phyloP scores from a whole-genome alignment of 2,113 vertebrate species.

The Phylloscopus trochilus region DNA sequence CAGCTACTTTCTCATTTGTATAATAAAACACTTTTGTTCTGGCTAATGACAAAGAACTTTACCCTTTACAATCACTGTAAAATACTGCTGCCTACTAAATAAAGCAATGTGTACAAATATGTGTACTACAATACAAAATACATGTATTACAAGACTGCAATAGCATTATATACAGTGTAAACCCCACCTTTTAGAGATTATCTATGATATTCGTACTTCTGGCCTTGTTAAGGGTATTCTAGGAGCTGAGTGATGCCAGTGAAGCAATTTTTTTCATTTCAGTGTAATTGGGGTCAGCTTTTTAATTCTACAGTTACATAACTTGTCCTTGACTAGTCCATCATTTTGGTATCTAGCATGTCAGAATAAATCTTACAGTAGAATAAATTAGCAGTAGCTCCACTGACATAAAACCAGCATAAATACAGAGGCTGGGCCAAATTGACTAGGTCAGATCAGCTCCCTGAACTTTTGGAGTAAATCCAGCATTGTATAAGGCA shows the following conservation, averaged over 20 bases:
- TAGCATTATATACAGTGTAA: fast-evolving
- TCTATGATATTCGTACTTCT: neutral
- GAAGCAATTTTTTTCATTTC: neutral
- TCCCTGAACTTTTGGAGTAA: conserved; percentile 2
- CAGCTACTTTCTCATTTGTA: neutral
- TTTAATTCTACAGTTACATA: neutral
- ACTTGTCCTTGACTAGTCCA: neutral
- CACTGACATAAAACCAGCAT: neutral
- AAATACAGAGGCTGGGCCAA: neutral
- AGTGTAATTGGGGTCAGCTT: neutral
- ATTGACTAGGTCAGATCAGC: neutral
- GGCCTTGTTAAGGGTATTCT: neutral
- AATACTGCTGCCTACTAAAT: neutral
- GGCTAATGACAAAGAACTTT: neutral
- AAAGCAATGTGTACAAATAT: neutral
- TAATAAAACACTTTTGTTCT: neutral
- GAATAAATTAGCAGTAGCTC: neutral
- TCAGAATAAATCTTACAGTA: neutral
- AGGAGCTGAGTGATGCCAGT: neutral
- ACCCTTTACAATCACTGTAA: neutral
- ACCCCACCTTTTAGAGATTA: neutral
- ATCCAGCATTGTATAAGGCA: conserved; percentile 39
- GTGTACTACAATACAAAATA: neutral
- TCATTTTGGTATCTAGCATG: neutral
- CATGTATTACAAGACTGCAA: too few species aligned